phyloP scores from a whole-genome alignment of 2,888 invertebrate genomes.

The Tipula unca region DNA sequence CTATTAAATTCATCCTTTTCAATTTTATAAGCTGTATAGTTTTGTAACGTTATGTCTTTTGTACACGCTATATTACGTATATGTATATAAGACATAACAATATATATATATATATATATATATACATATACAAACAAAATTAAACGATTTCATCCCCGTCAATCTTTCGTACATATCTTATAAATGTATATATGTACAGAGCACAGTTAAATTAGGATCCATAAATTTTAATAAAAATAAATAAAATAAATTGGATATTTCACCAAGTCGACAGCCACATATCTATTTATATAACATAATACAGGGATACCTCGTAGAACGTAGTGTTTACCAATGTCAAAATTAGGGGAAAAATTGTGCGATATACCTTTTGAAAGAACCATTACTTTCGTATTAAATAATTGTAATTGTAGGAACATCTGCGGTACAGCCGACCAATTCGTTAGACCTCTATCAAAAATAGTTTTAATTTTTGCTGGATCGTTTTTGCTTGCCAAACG shows the following conservation, averaged over 20 bases:
- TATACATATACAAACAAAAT: background rate
- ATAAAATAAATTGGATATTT: background rate
- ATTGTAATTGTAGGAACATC: too few relatives aligned
- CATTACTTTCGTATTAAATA: too few relatives aligned
- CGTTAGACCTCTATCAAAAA: too few relatives aligned
- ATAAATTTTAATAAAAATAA: background rate
- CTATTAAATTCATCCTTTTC: background rate
- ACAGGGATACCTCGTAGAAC: background rate
- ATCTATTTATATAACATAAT: background rate
- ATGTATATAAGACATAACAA: background rate
- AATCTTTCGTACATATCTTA: background rate
- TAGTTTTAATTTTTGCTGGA: too few relatives aligned
- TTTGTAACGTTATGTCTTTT: background rate
- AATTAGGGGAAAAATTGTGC: too few relatives aligned
- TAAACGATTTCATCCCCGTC: background rate
- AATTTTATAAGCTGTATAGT: background rate
- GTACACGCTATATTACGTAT: too few relatives aligned
- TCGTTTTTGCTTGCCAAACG: too few relatives aligned
- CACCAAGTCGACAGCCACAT: background rate
- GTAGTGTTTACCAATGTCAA: background rate
- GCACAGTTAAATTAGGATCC: background rate
- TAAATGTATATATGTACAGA: too few relatives aligned
- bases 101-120: background rate
- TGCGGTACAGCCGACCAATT: too few relatives aligned
- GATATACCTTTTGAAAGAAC: too few relatives aligned